Percentiles rank a stretch among this genome's conserved stretches.
Conservation (phyloP, 2,113 vertebrate genomes). For the Scytalopus superciliaris region DNA sequence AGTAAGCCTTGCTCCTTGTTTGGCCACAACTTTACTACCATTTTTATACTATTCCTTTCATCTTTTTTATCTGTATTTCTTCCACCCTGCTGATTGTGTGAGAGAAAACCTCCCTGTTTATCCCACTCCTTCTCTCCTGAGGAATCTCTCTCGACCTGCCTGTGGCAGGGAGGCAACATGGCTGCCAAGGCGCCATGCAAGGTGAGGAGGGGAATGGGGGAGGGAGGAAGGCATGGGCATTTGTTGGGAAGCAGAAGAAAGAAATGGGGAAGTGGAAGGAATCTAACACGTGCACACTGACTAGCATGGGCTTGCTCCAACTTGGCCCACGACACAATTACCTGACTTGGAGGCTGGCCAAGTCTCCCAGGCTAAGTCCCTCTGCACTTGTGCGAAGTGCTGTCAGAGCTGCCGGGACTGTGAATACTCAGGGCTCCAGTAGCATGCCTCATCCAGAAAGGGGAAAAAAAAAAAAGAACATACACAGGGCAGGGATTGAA, state of each 20-base stretch:
- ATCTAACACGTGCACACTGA: background rate
- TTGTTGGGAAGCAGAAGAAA: background rate
- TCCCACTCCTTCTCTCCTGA: background rate
- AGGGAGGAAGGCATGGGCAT: background rate
- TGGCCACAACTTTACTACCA: background rate
- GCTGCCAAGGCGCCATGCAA: background rate
- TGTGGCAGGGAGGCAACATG: background rate
- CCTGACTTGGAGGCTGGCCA: constrained; percentile 48
- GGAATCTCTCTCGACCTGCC: background rate
- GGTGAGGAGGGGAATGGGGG: background rate
- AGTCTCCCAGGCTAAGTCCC: constrained; percentile 21
- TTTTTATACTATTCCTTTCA: background rate
- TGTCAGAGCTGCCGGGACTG: constrained; percentile 6
- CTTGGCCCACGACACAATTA: constrained; percentile 8
- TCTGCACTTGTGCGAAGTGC: constrained; percentile 35
- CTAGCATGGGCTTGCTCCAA: constrained; percentile 31
- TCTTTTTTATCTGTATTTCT: background rate
- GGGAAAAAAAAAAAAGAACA: background rate
- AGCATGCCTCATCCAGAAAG: background rate
- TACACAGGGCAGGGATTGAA: constrained; percentile 38
- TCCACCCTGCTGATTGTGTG: background rate
- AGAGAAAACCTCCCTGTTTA: background rate
- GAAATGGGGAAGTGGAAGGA: background rate
- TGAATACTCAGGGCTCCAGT: background rate
- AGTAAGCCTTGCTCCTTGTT: background rate